phyloP scores from a whole-genome alignment of 2,113 vertebrate species.

The Muscicapa adusta region DNA sequence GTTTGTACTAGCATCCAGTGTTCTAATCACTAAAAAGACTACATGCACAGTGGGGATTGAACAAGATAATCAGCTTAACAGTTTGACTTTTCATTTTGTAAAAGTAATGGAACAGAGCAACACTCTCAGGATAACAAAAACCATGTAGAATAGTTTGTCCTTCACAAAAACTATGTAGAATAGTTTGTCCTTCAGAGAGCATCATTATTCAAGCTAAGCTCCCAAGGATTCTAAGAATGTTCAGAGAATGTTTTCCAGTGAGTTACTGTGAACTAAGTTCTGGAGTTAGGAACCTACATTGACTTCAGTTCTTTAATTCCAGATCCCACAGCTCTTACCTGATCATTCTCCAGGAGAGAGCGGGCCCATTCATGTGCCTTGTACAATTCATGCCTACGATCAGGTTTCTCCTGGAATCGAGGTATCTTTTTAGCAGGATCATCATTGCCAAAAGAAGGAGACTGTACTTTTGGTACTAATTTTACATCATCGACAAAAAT shows the following conservation, averaged over 20 bases:
- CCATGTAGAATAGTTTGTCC: background rate
- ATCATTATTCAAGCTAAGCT: background rate
- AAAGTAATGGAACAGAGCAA: background rate
- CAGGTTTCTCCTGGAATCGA: conserved; percentile 77
- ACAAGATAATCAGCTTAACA: background rate
- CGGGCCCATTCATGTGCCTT: conserved; percentile 75
- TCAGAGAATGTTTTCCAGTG: background rate
- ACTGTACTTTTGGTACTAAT: conserved; percentile 76
- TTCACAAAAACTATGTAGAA: background rate
- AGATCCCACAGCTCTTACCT: conserved; percentile 56
- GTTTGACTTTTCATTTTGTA: background rate
- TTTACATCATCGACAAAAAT: conserved; percentile 82
- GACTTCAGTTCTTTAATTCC: background rate
- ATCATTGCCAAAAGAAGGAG: conserved; percentile 73
- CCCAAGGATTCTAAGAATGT: background rate
- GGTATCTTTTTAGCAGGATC: conserved; percentile 79
- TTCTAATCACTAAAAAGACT: background rate
- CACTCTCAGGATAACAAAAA: background rate
- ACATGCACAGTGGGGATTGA: background rate
- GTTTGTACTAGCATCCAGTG: background rate
- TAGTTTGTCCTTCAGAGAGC: background rate
- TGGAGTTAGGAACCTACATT: background rate
- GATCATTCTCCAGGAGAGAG: conserved; percentile 66
- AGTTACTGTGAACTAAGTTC: background rate
- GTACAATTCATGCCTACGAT: conserved; percentile 79